Percentiles rank a stretch among this genome's conserved stretches.
Evolutionary conservation across 2,888 invertebrate species (phyloP).

Genomic region (Coleophora deauratella): DNA sequence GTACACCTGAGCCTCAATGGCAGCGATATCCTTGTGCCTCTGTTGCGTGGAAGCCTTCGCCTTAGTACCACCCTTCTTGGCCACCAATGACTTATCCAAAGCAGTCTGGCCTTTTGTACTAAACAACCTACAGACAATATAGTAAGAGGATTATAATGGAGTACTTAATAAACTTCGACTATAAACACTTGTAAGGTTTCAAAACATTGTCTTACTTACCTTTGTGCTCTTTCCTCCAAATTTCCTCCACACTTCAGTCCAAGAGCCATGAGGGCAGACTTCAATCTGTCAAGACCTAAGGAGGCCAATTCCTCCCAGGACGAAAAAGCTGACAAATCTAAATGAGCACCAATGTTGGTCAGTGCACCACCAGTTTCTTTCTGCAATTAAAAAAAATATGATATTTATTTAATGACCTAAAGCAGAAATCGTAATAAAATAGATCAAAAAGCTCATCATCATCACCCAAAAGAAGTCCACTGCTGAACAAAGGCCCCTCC

Average conservation of each 20-base stretch:
- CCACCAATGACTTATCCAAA: constrained; percentile 91
- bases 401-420: no score
- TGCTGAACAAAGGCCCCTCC: no score
- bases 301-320: constrained; percentile 98
- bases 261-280: constrained; percentile 96
- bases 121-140: constrained; percentile 76
- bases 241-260: constrained; percentile 99
- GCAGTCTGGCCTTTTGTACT: constrained; percentile 96
- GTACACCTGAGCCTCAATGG: constrained; percentile 92
- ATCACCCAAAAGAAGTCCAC: no score
- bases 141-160: not conserved
- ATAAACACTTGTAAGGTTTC: no score
- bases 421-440: no score
- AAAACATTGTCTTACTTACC: constrained; percentile 46
- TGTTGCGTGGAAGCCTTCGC: constrained; percentile 67
- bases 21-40: constrained; percentile 90
- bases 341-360: constrained; percentile 95
- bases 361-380: constrained; percentile 96
- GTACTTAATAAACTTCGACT: no score
- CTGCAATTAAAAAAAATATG: constrained; percentile 38
- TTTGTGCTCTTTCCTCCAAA: constrained; percentile 96
- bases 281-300: constrained; percentile 95
- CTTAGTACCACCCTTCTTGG: constrained; percentile 87
- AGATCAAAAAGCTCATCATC: no score
- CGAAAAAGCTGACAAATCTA: constrained; percentile 98